Evolutionary conservation across 2,797 vertebrate species (phyloP), one percentile per base, ranked within the genome.

Genomic region (Smutsia temminckii): DNA sequence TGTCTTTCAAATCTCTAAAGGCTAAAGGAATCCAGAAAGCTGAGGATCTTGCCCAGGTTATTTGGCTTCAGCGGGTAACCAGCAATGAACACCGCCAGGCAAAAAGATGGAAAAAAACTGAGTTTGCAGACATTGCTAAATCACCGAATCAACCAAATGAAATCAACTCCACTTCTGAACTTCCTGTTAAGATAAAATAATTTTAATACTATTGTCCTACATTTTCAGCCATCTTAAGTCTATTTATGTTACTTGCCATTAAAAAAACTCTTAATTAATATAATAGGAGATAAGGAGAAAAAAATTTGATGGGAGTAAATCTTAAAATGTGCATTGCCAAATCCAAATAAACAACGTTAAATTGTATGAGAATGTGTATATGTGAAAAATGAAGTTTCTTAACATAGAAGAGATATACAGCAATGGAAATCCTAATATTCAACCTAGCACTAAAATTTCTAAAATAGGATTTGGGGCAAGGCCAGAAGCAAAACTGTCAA

Each of bases 241-340:
- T 27, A 53, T 71, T 89, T 42, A 49, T 29, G 4, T 34, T 72
- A 80, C 34, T 17, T 71, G 34, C 37, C 66, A 72, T 63, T 20
- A 53, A 79, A 87, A 80, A 78, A 87, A 87, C 29, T 80, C 75
- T 53, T 71, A 78, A 86, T 86, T 42, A 57, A 75, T 68, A 66
- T 7, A 64, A 51, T 37, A 37, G 42, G 8, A 84, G 51, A 92
- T 51, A 11, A 79, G 16, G 49, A 84, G n/a, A 23, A 93, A 20
- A 80, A 86, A 71, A 80, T 53, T 86, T 71, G 27, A 86, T 42
- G 42, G 69, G 2, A 77, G 14, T 34, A 63, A 92, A 53, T 87
- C 42, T 71, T 87, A 71, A 79, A 79, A 87, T 42, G 34, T 40
- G 27, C 20, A 34, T n/a, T 63, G 75, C 51, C 61, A 80, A 87